Conservation (phyloP, 2,113 vertebrate species). For the Semicossyphus pulcher region DNA sequence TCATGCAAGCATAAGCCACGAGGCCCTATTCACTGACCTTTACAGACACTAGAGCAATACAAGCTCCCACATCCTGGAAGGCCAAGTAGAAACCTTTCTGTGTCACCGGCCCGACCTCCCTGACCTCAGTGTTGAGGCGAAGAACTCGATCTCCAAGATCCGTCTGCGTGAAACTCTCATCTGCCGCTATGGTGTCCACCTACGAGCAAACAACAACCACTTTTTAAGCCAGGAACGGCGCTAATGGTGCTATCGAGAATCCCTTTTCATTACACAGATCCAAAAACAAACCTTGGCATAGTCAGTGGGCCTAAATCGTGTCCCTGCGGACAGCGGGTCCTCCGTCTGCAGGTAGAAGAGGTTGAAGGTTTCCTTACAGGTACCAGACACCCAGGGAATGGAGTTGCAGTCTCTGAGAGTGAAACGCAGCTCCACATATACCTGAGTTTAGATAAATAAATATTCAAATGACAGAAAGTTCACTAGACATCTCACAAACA, state of each 20-base stretch:
- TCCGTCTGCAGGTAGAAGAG: slow-evolving; percentile 95
- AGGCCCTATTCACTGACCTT: slow-evolving; percentile 65
- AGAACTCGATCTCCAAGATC: slow-evolving; percentile 98
- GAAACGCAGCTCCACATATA: slow-evolving; percentile 96
- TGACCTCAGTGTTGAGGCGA: slow-evolving; percentile 96
- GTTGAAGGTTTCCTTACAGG: slow-evolving; percentile 99
- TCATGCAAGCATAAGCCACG: neutral
- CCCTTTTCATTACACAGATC: neutral
- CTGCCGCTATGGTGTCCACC: slow-evolving; percentile 97
- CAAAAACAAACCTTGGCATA: slow-evolving; percentile 85
- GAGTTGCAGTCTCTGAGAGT: slow-evolving; percentile 98
- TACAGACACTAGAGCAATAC: slow-evolving; percentile 95
- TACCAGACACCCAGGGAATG: slow-evolving; percentile 97
- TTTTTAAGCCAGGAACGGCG: neutral
- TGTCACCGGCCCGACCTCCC: slow-evolving; percentile 94
- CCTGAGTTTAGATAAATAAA: slow-evolving; percentile 55
- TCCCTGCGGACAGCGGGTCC: slow-evolving; percentile 85
- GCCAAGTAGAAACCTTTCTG: slow-evolving; percentile 95
- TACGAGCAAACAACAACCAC: slow-evolving; percentile 67
- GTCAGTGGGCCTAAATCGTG: slow-evolving; percentile 87
- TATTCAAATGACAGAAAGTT: neutral
- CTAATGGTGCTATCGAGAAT: neutral
- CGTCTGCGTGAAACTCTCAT: slow-evolving; percentile 99
- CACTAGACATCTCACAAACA: neutral
- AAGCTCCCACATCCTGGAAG: slow-evolving; percentile 97